These are phyloP conservation scores for Aphelenchoides bicaudatus DNA, from an alignment of 2,888 invertebrate species.

Conservation along the genomic window DNA sequence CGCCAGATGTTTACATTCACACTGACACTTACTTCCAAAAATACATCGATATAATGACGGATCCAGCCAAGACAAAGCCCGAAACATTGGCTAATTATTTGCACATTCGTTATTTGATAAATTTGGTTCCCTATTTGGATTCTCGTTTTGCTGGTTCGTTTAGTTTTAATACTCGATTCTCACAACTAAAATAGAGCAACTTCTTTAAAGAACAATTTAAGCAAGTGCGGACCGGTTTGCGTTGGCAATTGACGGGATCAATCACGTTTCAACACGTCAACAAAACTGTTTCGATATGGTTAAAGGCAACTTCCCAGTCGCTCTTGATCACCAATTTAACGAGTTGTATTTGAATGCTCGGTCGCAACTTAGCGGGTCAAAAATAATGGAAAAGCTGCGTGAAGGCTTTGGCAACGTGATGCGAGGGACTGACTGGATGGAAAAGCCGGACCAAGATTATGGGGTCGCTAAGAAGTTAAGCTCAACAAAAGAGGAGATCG, in stretches of 20 bases:
- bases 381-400: constrained; percentile 4
- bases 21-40: background rate
- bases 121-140: background rate
- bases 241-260: background rate
- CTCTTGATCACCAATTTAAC: background rate
- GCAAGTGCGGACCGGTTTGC: constrained; percentile 4
- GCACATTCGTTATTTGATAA: background rate
- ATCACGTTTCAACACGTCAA: background rate
- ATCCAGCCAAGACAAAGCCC: background rate
- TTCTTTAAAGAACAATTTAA: too few species aligned
- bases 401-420: background rate
- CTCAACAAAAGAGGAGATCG: background rate
- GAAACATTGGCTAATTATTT: background rate
- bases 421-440: constrained; percentile 5
- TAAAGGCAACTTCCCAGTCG: constrained; percentile 1
- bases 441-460: background rate
- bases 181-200: too few species aligned
- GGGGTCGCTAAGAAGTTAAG: constrained; percentile 1
- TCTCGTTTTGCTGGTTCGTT: background rate
- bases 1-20: background rate
- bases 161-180: too few species aligned
- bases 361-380: background rate
- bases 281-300: constrained; percentile 5
- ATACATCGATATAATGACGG: background rate
- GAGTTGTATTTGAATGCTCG: background rate